A percentile compares a stretch with the other conserved stretches of the same genome.
phyloP scores from a whole-genome alignment of 2,888 invertebrate genomes.

The Aromia moschata region DNA sequence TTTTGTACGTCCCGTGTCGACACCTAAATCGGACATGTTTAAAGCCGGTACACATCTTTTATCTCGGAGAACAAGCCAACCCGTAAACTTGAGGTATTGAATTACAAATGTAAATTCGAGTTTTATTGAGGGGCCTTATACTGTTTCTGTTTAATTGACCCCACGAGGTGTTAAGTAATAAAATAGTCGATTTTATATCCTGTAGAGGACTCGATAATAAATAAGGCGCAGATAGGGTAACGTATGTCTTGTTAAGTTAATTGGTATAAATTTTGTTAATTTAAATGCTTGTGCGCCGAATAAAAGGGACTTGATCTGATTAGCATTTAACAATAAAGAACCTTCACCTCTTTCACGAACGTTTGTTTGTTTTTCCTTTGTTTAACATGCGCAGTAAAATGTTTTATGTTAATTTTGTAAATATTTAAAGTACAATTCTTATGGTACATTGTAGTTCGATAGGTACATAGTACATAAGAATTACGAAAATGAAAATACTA shows the following conservation, averaged over 20 bases:
- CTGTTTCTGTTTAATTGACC: conserved; percentile 42
- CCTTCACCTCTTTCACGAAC: neutral
- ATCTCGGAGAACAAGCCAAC: conserved; percentile 28
- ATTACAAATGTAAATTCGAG: conserved; percentile 46
- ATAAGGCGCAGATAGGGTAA: conserved; percentile 43
- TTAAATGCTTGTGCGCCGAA: conserved; percentile 43
- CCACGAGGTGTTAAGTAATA: conserved; percentile 46
- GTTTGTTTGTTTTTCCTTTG: neutral
- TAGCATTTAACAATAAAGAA: conserved; percentile 18
- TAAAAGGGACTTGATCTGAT: conserved; percentile 43
- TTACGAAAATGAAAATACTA: too few species aligned
- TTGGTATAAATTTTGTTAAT: conserved; percentile 48
- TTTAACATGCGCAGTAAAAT: neutral
- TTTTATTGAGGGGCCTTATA: conserved; percentile 35
- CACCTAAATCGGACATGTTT: conserved; percentile 44
- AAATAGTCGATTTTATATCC: conserved; percentile 43
- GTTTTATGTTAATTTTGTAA: neutral
- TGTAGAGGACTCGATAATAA: conserved; percentile 35
- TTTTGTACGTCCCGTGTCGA: conserved; percentile 39
- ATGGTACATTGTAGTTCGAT: too few species aligned
- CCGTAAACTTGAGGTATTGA: conserved; percentile 43
- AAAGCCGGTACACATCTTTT: conserved; percentile 40
- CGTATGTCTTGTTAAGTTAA: conserved; percentile 48
- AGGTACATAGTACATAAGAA: too few species aligned
- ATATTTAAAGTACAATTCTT: neutral